Conservation (phyloP, 2,888 invertebrate species). For the Augochlorella aurata region DNA sequence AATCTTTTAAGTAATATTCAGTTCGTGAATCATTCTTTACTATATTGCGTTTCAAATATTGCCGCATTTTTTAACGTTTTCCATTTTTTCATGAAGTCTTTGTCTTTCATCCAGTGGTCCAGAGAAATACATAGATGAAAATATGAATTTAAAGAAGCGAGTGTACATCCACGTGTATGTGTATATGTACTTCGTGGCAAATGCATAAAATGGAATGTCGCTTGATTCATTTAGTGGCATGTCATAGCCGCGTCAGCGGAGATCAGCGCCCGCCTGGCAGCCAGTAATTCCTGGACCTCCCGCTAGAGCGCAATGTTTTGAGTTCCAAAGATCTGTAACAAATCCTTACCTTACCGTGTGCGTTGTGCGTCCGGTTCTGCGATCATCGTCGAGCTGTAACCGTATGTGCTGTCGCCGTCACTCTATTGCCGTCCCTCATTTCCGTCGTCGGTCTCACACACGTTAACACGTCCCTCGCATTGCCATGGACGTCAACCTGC, state of each 20-base stretch:
- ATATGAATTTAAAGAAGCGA: no score
- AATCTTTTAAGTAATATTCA: neutral
- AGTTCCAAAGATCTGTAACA: conserved; percentile 25
- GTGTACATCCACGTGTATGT: no score
- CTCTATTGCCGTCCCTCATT: conserved; percentile 56
- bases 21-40: no score
- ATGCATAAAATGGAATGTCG: conserved; percentile 20
- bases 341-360: conserved; percentile 49
- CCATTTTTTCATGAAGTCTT: no score
- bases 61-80: no score
- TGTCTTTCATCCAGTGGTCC: no score
- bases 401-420: conserved; percentile 54
- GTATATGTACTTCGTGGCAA: neutral
- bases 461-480: conserved; percentile 50
- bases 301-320: conserved; percentile 65
- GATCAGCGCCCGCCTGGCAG: conserved; percentile 75
- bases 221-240: conserved; percentile 65
- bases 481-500: conserved; percentile 76
- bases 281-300: conserved; percentile 56
- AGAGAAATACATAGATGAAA: no score
- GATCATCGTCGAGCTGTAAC: conserved; percentile 52
- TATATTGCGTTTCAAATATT: no score
- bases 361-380: conserved; percentile 63
- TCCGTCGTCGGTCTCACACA: conserved; percentile 59
- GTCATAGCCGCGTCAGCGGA: conserved; percentile 77